Percentiles rank a stretch among this genome's conserved stretches.
Conservation (phyloP, 2,797 vertebrate genomes). For the Phrynocephalus guinanensis region DNA sequence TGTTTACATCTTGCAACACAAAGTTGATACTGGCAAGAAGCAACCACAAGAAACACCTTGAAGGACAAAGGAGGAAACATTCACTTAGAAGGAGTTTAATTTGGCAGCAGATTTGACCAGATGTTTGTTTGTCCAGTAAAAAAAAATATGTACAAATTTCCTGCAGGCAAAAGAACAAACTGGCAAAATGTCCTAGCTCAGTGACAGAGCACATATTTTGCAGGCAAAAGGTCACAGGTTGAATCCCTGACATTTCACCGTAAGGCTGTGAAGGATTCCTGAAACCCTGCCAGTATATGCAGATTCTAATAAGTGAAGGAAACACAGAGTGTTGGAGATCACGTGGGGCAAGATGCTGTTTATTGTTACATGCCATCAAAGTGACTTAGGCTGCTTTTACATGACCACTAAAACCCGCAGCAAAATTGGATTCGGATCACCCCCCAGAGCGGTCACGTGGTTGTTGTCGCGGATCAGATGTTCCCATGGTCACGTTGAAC, state of each 20-base stretch:
- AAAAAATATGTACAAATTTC: background rate
- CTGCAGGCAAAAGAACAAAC: background rate
- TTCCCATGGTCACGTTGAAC: too few species aligned
- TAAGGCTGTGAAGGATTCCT: background rate
- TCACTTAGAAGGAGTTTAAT: background rate
- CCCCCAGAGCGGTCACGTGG: too few species aligned
- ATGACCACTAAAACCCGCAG: too few species aligned
- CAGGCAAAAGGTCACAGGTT: background rate
- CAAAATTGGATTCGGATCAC: too few species aligned
- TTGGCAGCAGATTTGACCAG: background rate
- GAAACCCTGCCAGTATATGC: background rate
- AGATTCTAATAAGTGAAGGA: background rate
- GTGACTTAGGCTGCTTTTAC: too few species aligned
- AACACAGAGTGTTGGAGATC: too few species aligned
- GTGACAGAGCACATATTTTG: background rate
- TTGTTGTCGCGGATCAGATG: too few species aligned
- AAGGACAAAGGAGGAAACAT: background rate
- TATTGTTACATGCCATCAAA: too few species aligned
- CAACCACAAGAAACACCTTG: background rate
- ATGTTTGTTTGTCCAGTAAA: conserved; percentile 48
- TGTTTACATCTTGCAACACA: conserved; percentile 13
- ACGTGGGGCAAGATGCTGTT: too few species aligned
- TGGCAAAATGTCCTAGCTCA: background rate
- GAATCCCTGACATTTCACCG: background rate
- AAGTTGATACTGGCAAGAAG: background rate